Conservation (phyloP, 2,888 invertebrate species). For the Zeuzera pyrina region DNA sequence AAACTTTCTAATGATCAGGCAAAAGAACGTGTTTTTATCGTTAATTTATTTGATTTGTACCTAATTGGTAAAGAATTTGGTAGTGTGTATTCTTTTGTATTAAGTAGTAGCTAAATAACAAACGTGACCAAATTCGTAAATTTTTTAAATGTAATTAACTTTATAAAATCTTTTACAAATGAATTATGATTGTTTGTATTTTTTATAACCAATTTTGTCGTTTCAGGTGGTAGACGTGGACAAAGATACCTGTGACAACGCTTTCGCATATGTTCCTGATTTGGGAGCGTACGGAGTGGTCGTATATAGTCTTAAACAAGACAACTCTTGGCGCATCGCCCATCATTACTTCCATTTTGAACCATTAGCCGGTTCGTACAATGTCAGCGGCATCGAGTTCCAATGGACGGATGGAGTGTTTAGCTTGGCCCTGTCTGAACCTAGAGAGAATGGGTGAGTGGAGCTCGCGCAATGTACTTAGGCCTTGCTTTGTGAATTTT, state of each 20-base stretch:
- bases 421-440: slow-evolving; percentile 78
- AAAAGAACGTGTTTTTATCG: no score
- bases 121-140: no score
- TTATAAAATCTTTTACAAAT: no score
- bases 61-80: no score
- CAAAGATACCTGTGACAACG: slow-evolving; percentile 79
- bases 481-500: neutral
- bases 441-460: slow-evolving; percentile 70
- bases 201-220: no score
- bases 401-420: slow-evolving; percentile 91
- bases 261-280: slow-evolving; percentile 85
- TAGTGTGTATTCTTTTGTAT: no score
- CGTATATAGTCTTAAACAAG: slow-evolving; percentile 81
- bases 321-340: slow-evolving; percentile 84
- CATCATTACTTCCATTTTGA: slow-evolving; percentile 91
- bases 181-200: no score
- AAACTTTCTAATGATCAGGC: no score
- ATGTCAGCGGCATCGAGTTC: slow-evolving; percentile 84
- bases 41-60: no score
- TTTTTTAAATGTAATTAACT: no score
- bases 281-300: slow-evolving; percentile 82
- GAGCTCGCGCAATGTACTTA: no score
- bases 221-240: slow-evolving; percentile 80
- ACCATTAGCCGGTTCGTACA: slow-evolving; percentile 82
- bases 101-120: no score